phyloP scores from a whole-genome alignment of 1,140 invertebrate species.

The Leptinotarsa texana region DNA sequence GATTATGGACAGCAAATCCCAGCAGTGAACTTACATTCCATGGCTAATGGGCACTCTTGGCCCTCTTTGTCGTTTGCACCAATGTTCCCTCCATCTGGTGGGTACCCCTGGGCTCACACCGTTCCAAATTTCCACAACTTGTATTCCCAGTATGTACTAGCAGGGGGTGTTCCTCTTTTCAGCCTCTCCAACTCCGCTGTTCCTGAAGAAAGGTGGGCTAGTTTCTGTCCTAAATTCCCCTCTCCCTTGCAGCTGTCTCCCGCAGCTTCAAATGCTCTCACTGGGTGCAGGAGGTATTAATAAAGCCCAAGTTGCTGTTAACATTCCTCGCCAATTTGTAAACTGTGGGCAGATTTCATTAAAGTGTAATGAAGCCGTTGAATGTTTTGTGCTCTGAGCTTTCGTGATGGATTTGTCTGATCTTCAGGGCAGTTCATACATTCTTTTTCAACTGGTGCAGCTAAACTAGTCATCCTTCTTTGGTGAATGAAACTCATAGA shows the following conservation, averaged over 20 bases:
- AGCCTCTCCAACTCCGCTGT: background rate
- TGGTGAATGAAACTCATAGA: no score
- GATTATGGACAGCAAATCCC: conserved; percentile 66
- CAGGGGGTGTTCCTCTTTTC: conserved; percentile 49
- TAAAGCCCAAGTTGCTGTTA: conserved; percentile 7
- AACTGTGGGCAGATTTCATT: no score
- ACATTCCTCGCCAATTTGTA: no score
- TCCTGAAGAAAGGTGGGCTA: conserved; percentile 44
- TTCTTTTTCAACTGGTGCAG: no score
- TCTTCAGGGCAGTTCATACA: no score
- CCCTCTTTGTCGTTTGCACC: conserved; percentile 62
- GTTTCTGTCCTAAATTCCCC: conserved; percentile 42
- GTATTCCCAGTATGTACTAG: conserved; percentile 66
- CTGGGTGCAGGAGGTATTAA: conserved; percentile 42
- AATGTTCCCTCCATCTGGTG: conserved; percentile 62
- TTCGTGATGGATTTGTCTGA: no score
- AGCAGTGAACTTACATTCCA: conserved; percentile 57
- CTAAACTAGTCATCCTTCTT: no score
- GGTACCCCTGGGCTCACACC: conserved; percentile 59
- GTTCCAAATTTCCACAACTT: conserved; percentile 69
- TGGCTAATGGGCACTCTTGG: conserved; percentile 62
- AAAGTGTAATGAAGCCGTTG: no score
- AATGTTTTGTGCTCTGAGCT: no score
- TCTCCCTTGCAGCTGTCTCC: conserved; percentile 37
- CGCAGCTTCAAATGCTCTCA: conserved; percentile 37